Conservation (phyloP, 1,140 invertebrate species). For the Temnothorax curvispinosus region DNA sequence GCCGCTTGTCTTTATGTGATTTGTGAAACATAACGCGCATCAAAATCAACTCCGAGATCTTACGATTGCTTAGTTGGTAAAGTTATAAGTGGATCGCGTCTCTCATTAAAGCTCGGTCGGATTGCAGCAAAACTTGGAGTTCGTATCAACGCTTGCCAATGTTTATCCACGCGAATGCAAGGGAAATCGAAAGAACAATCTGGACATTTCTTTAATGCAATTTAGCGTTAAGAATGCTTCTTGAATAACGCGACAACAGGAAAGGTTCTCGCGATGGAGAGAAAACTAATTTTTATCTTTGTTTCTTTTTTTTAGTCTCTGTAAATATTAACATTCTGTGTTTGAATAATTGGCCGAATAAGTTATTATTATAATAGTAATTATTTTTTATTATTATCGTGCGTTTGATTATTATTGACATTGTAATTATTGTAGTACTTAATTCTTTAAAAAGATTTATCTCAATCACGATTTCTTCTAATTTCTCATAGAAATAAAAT, state of each 20-base stretch:
- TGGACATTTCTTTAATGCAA: conserved; percentile 29
- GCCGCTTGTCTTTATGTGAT: conserved; percentile 18
- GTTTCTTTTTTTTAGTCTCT: neutral
- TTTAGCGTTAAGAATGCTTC: conserved; percentile 16
- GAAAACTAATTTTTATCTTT: conserved; percentile 30
- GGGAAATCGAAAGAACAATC: conserved; percentile 39
- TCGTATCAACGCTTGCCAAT: conserved; percentile 41
- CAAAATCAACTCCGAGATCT: conserved; percentile 33
- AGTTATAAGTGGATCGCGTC: conserved; percentile 54
- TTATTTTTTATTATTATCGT: neutral
- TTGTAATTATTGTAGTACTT: neutral
- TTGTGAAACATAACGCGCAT: conserved; percentile 49
- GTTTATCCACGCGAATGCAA: conserved; percentile 52
- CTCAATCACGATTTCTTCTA: neutral
- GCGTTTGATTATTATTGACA: neutral
- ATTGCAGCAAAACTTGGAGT: conserved; percentile 36
- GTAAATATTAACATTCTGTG: neutral
- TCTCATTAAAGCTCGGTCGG: conserved; percentile 51
- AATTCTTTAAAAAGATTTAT: neutral
- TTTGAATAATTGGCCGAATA: neutral
- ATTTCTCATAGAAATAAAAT: neutral
- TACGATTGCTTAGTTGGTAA: conserved; percentile 42
- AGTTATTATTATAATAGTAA: neutral
- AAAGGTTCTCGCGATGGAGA: conserved; percentile 8
- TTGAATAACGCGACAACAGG: neutral